Base-by-base conservation (phyloP, 2,888 invertebrate genomes). In the Kryphioiulus occultus region DNA sequence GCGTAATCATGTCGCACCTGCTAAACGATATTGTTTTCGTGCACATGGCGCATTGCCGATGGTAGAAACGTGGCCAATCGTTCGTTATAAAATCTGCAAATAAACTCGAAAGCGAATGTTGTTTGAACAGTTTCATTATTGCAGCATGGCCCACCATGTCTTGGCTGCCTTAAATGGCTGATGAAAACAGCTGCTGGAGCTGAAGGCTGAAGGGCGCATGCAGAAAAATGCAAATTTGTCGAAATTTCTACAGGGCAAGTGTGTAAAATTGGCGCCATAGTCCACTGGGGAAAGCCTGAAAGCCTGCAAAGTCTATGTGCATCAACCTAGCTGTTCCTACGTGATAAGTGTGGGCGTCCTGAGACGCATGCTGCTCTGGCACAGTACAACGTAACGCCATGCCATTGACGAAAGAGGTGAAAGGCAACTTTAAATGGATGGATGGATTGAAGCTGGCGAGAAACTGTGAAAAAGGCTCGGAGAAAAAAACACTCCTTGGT, bases 361-460 rank as follows among this genome's bases (percentile, higher is more conserved):
- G n/a, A 53, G 53, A 53, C 53, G 9, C 3, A 53, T n/a, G 9
- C 3, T 4, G 35, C 35, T 9, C 44, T 44, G 44, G 53, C 53
- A 53, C 15, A 15, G 53, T 9, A 19, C 19, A 53, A 53, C 53
- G 53, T n/a, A 53, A 53, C 53, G 53, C 53, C 53, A 53, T n/a
- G 53, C 53, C 53, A 53, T n/a, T 53, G 53, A 53, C 53, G 9
- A 53, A 1, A 83, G 19, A 30, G 15, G 30, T 83, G 83, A 35
- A 83, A 30, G 0, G 35, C 83, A 35, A 83, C 30, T 30, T 35
- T 35, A 83, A 83, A 83, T 83, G 35, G 83, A 83, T 83, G 83
- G 35, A 83, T 83, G 83, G 53, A 53, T 53, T 53, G 32, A 83
- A 83, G 83, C 22, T 35, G 83, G 30, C 19, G 35, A 83, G 35